These are phyloP conservation scores for Lacanobia wlatinum DNA, from an alignment of 2,888 invertebrate genomes.

Conservation along the genomic window DNA sequence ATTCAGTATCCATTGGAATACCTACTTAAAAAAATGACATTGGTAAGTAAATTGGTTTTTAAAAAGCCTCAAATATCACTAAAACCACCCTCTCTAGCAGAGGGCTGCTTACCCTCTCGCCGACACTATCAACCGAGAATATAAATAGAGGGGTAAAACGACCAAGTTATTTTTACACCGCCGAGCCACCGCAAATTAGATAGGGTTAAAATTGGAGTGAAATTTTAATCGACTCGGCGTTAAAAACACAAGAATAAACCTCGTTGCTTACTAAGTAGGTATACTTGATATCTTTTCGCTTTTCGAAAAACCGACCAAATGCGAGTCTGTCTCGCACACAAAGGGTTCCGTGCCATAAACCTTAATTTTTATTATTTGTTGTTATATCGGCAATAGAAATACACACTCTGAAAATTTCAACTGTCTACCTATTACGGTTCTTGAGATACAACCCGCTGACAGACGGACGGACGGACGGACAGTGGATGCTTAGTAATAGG, in stretches of 20 bases:
- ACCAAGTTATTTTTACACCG: constrained; percentile 60
- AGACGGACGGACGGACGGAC: no score
- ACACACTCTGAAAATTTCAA: no score
- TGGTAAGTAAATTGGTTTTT: background rate
- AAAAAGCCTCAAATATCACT: constrained; percentile 2
- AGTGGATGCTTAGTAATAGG: no score
- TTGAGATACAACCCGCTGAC: no score
- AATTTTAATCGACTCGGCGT: constrained; percentile 55
- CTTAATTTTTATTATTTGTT: no score
- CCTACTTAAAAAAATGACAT: background rate
- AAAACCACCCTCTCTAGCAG: background rate
- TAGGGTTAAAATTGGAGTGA: constrained; percentile 48
- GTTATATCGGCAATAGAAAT: no score
- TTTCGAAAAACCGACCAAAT: background rate
- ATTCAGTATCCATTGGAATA: background rate
- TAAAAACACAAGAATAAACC: constrained; percentile 33
- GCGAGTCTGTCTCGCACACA: no score
- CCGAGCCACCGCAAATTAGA: constrained; percentile 53
- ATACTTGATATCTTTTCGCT: constrained; percentile 12
- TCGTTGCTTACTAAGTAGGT: background rate
- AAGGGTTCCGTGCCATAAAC: no score
- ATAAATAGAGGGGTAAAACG: constrained; percentile 32
- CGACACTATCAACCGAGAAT: background rate
- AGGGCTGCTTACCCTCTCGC: background rate
- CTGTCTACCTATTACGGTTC: no score